Conservation (phyloP, 1,140 invertebrate genomes). For the Anoplophora glabripennis region DNA sequence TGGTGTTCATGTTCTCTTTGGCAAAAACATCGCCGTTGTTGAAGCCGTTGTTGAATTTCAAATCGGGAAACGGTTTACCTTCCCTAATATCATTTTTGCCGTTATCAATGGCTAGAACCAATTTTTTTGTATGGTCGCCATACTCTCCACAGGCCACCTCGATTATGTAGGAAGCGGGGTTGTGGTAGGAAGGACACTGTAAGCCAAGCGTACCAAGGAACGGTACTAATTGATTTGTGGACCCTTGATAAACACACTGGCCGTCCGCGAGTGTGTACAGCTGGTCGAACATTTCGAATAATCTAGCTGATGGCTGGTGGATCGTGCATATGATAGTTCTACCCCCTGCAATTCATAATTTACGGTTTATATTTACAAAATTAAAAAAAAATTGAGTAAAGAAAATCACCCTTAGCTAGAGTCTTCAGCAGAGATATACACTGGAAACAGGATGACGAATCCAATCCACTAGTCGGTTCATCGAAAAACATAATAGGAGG, state of each 20-base stretch:
- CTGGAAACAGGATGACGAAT: conserved; percentile 92
- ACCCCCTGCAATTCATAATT: conserved; percentile 51
- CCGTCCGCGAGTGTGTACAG: conserved; percentile 91
- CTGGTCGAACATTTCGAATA: conserved; percentile 97
- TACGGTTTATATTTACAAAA: not conserved
- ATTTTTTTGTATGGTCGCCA: conserved; percentile 81
- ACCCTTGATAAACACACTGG: conserved; percentile 91
- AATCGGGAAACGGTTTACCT: conserved; percentile 60
- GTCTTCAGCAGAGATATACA: conserved; percentile 85
- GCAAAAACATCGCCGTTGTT: conserved; percentile 62
- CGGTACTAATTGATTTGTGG: conserved; percentile 78
- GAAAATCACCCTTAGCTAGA: conserved; percentile 69
- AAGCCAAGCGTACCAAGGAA: conserved; percentile 79
- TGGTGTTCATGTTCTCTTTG: conserved; percentile 50
- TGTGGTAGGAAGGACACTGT: conserved; percentile 92
- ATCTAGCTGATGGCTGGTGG: conserved; percentile 92
- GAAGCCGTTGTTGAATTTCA: conserved; percentile 57
- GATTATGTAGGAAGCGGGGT: conserved; percentile 95
- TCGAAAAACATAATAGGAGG: conserved; percentile 98
- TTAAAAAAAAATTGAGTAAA: not conserved
- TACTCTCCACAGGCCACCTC: conserved; percentile 91
- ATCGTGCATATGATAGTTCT: conserved; percentile 96
- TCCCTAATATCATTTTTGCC: conserved; percentile 72
- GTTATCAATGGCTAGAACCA: conserved; percentile 76
- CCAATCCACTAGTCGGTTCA: conserved; percentile 93